phyloP scores from a whole-genome alignment of 2,888 invertebrate species.

The Cataglyphis albicans region DNA sequence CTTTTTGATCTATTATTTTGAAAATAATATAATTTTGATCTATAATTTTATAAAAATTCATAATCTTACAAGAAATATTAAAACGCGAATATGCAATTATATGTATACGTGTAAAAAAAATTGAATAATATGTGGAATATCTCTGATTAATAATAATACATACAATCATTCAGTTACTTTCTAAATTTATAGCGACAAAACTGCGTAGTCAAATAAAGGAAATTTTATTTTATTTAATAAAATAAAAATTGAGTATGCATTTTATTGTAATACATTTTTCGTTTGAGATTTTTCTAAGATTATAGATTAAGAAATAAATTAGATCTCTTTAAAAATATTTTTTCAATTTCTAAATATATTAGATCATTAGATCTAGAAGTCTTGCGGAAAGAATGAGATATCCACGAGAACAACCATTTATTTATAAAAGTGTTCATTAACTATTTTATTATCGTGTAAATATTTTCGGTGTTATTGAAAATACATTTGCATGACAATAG shows the following conservation, averaged over 20 bases:
- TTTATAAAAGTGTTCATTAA: background rate
- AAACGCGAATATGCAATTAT: background rate
- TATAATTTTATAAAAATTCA: background rate
- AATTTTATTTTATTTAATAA: background rate
- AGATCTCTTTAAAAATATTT: background rate
- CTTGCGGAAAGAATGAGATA: background rate
- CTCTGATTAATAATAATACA: background rate
- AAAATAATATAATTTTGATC: background rate
- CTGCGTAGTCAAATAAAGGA: conserved; percentile 1
- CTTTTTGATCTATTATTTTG: background rate
- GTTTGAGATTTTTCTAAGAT: background rate
- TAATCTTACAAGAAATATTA: background rate
- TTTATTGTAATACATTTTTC: background rate
- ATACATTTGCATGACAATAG: conserved; percentile 4
- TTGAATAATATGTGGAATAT: background rate
- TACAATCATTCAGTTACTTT: background rate
- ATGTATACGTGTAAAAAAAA: background rate
- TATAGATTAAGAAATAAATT: background rate
- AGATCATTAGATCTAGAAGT: background rate
- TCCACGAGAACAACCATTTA: background rate
- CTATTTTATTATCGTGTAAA: background rate
- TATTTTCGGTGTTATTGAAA: conserved; percentile 31
- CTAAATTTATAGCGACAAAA: background rate
- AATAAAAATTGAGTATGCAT: background rate
- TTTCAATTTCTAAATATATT: background rate